phyloP scores from a whole-genome alignment of 2,113 vertebrate genomes.

The Ageneiosus marmoratus region DNA sequence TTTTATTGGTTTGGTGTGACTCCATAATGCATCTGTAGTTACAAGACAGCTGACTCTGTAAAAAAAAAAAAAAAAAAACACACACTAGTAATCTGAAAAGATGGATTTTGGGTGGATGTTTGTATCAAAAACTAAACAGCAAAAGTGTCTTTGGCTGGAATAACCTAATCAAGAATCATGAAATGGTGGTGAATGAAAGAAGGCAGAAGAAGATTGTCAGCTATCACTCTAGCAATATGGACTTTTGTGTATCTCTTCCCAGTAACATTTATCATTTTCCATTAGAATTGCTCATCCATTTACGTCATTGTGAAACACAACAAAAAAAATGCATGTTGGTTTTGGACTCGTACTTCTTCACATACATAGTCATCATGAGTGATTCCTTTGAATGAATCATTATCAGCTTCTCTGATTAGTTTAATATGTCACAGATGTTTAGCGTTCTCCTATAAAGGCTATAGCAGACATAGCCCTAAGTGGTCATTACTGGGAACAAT shows the following conservation, averaged over 20 bases:
- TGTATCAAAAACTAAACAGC: neutral
- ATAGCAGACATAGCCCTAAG: slow-evolving; percentile 30
- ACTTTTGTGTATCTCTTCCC: neutral
- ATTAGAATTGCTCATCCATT: slow-evolving; percentile 17
- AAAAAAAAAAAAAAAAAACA: too few relatives aligned
- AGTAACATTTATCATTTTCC: neutral
- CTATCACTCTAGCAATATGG: neutral
- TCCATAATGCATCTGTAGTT: slow-evolving; percentile 6
- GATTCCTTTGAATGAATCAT: slow-evolving; percentile 17
- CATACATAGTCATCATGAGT: neutral
- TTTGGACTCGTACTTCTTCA: neutral
- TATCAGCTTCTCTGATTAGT: slow-evolving; percentile 15
- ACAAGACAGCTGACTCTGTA: neutral
- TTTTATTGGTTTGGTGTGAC: slow-evolving; percentile 2
- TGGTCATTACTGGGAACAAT: slow-evolving; percentile 44
- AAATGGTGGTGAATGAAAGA: slow-evolving; percentile 1
- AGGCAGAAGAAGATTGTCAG: neutral
- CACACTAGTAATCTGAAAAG: neutral
- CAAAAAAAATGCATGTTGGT: neutral
- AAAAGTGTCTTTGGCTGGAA: neutral
- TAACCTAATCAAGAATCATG: neutral
- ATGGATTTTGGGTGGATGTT: neutral
- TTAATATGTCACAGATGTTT: slow-evolving; percentile 40
- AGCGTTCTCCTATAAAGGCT: slow-evolving; percentile 33
- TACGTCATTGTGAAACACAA: neutral